Evolutionary conservation across 1,140 invertebrate genomes (phyloP).

Genomic region (Camponotus vicinus): DNA sequence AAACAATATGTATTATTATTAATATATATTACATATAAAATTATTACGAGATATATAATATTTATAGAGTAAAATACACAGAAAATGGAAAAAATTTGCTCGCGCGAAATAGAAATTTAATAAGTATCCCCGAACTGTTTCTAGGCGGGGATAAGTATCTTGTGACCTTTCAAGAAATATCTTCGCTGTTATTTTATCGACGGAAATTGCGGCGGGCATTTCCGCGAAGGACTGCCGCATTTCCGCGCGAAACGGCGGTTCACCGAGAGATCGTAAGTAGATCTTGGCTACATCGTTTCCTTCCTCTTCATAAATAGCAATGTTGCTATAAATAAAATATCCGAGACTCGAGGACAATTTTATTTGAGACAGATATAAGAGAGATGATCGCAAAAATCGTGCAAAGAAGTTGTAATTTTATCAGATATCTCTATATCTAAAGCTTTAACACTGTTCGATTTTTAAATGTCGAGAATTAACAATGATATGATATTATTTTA

Average conservation of each 20-base stretch:
- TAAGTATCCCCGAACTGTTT: neutral
- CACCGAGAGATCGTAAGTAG: neutral
- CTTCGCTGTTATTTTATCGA: slow-evolving; percentile 18
- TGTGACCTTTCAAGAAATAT: neutral
- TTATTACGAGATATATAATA: neutral
- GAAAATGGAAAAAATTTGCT: neutral
- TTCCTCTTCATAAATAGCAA: neutral
- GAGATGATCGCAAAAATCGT: neutral
- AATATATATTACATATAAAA: no score
- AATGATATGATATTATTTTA: no score
- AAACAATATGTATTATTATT: no score
- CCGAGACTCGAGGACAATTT: neutral
- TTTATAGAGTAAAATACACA: slow-evolving; percentile 2
- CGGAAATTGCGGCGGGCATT: slow-evolving; percentile 48
- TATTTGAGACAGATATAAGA: neutral
- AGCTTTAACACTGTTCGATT: no score
- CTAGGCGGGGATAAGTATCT: neutral
- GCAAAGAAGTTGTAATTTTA: neutral
- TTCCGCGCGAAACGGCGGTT: slow-evolving; percentile 22
- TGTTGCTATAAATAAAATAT: no score
- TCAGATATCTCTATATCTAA: no score
- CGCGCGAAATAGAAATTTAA: neutral
- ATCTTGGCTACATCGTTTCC: neutral
- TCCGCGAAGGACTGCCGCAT: slow-evolving; percentile 40
- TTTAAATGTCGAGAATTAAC: no score